Evolutionary conservation across 1,140 invertebrate species (phyloP), one percentile per base, ranked within the genome.

Genomic region (Drosophila gunungcola): DNA sequence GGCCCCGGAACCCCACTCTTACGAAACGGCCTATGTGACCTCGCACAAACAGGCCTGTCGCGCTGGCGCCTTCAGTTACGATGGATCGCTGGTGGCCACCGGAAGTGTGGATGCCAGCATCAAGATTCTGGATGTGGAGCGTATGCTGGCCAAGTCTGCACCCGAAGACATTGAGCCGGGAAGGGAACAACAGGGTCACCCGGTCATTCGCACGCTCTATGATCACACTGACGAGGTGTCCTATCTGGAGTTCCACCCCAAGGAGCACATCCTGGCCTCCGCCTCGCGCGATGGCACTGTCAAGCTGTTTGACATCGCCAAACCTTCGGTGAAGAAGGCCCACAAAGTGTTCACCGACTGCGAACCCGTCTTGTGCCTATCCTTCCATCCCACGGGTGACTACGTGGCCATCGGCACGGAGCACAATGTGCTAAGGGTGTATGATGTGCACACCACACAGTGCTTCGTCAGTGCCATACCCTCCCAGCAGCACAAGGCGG

Each of bases 11-110:
- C 97, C 98, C 27, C 97, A 98, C 0, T 95, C 97, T 11, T 99
- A 99, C 92, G 98, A 99, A 93, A 99, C 99, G 0, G 98, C 98
- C 3, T 99, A 99, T 93, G 98, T 99, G 1, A 99, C 99, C 4
- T 98, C 98, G 3, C 99, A 99, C 92, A 99, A 99, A 93, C 98
- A 97, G 64, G 96, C 98, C 63, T 99, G 98, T 86, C 93, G 98
- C 60, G 96, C 98, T 1, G 98, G 98, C 12, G 98, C 97, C 29
- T 99, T 99, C 91, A 99, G 97, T 74, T 93, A 94, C 7, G 98
- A 99, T 94, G 99, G 98, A 0, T 96, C 98, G 79, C 93, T 99
- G 0, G 97, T 99, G n/a, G 98, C 98, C 1, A 99, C 98, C 2
- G 99, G 99, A 21, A 99, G 98, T 74, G 97, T 97, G 2, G 99